Conservation (phyloP, 2,888 invertebrate genomes). For the Euplagia quadripunctaria region DNA sequence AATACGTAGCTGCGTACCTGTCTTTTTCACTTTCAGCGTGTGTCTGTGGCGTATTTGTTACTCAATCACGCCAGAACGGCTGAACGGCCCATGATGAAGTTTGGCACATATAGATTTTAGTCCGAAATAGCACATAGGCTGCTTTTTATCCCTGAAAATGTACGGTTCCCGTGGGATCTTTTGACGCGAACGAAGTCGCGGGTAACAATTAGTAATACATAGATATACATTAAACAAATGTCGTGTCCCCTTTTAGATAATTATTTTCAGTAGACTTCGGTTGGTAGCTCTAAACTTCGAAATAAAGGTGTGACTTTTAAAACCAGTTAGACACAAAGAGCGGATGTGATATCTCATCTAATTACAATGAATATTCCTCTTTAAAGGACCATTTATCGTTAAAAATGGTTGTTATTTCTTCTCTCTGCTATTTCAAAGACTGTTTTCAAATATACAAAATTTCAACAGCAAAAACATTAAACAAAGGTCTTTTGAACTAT, state of each 20-base stretch:
- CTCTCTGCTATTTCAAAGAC: constrained; percentile 13
- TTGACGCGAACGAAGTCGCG: no score
- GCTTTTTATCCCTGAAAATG: no score
- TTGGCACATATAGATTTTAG: no score
- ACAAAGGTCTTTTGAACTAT: no score
- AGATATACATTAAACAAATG: neutral
- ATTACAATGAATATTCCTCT: constrained; percentile 12
- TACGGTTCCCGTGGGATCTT: no score
- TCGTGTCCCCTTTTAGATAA: neutral
- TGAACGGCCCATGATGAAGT: no score
- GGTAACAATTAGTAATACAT: neutral
- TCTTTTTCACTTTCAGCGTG: no score
- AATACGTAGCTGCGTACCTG: no score
- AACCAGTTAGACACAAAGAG: neutral
- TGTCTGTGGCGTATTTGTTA: no score
- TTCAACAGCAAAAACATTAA: no score
- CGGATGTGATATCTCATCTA: neutral
- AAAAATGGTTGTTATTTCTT: constrained; percentile 12
- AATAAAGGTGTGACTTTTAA: neutral
- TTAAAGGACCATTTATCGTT: constrained; percentile 15
- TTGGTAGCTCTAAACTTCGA: neutral
- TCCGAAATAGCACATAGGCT: no score
- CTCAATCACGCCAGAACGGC: no score
- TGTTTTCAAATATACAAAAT: constrained; percentile 2
- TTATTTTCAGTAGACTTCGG: neutral